Evolutionary conservation across 2,888 invertebrate species (phyloP).

Genomic region (Crossocerus cetratus): DNA sequence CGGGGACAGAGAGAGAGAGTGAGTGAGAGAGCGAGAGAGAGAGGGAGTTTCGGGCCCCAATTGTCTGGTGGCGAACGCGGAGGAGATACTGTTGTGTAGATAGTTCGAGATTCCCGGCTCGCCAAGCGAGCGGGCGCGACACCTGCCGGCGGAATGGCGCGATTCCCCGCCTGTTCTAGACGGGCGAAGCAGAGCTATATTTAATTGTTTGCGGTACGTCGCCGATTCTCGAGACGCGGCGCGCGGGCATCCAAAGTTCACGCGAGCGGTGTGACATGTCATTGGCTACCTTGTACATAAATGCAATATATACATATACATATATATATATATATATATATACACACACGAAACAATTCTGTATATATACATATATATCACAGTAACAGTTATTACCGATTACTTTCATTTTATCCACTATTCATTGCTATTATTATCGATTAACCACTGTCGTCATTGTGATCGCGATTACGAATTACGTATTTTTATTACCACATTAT

Average conservation of each 20-base stretch:
- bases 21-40: too few relatives aligned
- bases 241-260: slow-evolving; percentile 47
- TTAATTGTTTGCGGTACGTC: slow-evolving; percentile 4
- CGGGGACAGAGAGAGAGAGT: too few relatives aligned
- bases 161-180: background rate
- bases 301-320: slow-evolving; percentile 40
- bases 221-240: background rate
- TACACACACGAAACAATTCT: too few relatives aligned
- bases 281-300: slow-evolving; percentile 56
- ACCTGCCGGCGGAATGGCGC: background rate
- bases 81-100: background rate
- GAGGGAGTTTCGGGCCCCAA: background rate
- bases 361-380: slow-evolving; percentile 40
- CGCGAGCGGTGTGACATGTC: slow-evolving; percentile 53
- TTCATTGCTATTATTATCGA: slow-evolving; percentile 16
- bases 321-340: slow-evolving; percentile 39
- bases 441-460: slow-evolving; percentile 9
- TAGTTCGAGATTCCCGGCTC: background rate
- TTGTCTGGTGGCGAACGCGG: too few relatives aligned
- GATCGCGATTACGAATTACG: slow-evolving; percentile 17
- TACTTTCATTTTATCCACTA: slow-evolving; percentile 22
- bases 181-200: background rate
- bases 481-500: background rate
- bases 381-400: slow-evolving; percentile 44
- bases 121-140: background rate